Evolutionary conservation across 2,797 vertebrate species (phyloP), one percentile per base, ranked within the genome.

Genomic region (Crypturellus tataupa): DNA sequence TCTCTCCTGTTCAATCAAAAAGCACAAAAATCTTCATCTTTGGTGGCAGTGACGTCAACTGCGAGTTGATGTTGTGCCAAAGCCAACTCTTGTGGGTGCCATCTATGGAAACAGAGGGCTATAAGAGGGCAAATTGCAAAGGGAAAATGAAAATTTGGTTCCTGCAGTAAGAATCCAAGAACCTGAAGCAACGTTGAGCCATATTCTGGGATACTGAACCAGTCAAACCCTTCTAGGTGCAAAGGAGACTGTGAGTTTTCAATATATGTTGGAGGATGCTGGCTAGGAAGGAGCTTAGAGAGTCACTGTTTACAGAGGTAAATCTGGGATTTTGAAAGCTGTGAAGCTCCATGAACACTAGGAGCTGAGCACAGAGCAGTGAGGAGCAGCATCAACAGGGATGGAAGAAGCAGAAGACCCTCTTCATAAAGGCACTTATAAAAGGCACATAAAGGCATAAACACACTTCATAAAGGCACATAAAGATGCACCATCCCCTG

Each of bases 401-500:
- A 19, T 44, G 63, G 29, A 89, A 85, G 73, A 68, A 68, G 80
- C 82, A 94, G 78, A 46, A 51, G 89, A 51, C 42, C 40, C 77
- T 62, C 91, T 76, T 65, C 58, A 55, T 79, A 35, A 0, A 7
- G 68, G 20, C 63, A 72, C 56, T 59, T 3, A 27, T 39, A 39
- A 39, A 39, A 39, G 37, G 37, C 37, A 39, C 37, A 39, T 39
- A 39, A 39, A 39, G 10, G 37, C 37, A 37, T 37, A 37, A 37
- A 37, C 37, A 37, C 37, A 39, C 91, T 76, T 65, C 58, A 55
- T 79, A 35, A 0, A 7, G 68, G 23, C 59, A 80, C 81, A 67
- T 21, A 79, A 79, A 87, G 72, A 31, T 0, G 1, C 59, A 55
- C 12, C 10, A 20, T 35, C 27, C n/a, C 39, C 56, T 60, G 51